A percentile compares a stretch with the other conserved stretches of the same genome.
phyloP scores from a whole-genome alignment of 2,888 invertebrate species.

The Drosophila macrospina region DNA sequence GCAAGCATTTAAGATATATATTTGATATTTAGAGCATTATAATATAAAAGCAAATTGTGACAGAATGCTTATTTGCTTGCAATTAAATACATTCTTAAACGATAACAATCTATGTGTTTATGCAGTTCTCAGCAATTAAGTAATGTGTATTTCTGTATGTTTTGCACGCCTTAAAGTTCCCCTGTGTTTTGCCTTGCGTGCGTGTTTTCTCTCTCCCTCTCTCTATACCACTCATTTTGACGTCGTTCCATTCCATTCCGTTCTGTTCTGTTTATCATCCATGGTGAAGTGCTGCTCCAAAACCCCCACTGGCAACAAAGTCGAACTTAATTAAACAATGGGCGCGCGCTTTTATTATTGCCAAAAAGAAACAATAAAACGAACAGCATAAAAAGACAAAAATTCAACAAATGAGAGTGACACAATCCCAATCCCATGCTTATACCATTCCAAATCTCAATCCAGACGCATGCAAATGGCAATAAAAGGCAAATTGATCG shows the following conservation, averaged over 20 bases:
- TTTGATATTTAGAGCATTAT: too few relatives aligned
- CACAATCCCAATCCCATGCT: conserved; percentile 45
- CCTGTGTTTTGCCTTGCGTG: conserved; percentile 46
- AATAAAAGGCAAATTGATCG: conserved; percentile 74
- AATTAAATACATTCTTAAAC: background rate
- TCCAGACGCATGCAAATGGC: conserved; percentile 68
- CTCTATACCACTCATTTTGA: background rate
- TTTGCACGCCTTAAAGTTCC: conserved; percentile 34
- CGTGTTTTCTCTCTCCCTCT: conserved; percentile 6
- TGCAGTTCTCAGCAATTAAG: conserved; percentile 6
- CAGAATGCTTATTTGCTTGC: too few relatives aligned
- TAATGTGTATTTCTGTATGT: conserved; percentile 13
- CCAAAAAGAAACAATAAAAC: conserved; percentile 45
- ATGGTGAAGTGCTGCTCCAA: conserved; percentile 49
- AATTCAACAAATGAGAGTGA: conserved; percentile 54
- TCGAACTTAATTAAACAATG: conserved; percentile 69
- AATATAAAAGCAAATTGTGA: background rate
- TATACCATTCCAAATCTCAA: conserved; percentile 12
- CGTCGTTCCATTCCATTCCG: conserved; percentile 52
- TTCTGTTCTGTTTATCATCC: conserved; percentile 57
- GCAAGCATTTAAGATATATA: too few relatives aligned
- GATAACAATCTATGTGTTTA: background rate
- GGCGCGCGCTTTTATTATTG: conserved; percentile 55
- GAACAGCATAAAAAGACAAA: conserved; percentile 25
- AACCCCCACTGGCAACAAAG: conserved; percentile 44